phyloP scores from a whole-genome alignment of 2,113 vertebrate genomes.

The Echinops telfairi region DNA sequence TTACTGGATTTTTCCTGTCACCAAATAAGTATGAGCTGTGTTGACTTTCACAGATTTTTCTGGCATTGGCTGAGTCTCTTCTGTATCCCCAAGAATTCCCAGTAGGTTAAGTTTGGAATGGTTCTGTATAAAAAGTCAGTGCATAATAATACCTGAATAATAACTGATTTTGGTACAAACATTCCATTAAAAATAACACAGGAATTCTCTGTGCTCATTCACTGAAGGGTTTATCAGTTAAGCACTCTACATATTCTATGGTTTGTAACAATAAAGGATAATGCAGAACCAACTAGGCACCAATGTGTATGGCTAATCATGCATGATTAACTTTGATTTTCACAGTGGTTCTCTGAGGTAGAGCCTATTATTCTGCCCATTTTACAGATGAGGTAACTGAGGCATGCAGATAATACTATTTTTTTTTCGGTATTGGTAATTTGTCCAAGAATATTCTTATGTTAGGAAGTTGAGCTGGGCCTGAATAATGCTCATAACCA shows the following conservation, averaged over 20 bases:
- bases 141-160: background rate
- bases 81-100: constrained; percentile 27
- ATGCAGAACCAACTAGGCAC: background rate
- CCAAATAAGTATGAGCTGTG: constrained; percentile 58
- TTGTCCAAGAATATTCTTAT: background rate
- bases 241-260: constrained; percentile 1
- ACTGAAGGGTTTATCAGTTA: background rate
- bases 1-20: constrained; percentile 71
- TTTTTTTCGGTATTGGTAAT: background rate
- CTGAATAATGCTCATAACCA: background rate
- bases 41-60: constrained; percentile 65
- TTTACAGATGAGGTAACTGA: constrained; percentile 4
- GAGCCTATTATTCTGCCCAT: background rate
- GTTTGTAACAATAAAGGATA: constrained; percentile 38
- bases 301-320: background rate
- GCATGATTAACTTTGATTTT: constrained; percentile 32
- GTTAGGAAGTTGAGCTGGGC: background rate
- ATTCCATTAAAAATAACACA: background rate
- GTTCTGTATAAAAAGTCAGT: background rate
- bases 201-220: background rate
- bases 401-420: background rate
- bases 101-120: constrained; percentile 44
- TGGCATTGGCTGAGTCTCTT: constrained; percentile 47
- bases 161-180: background rate
- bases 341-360: background rate